Evolutionary conservation across 2,888 invertebrate genomes (phyloP), one percentile per base, ranked within the genome.

Genomic region (Lepidocyrtoides sp.): DNA sequence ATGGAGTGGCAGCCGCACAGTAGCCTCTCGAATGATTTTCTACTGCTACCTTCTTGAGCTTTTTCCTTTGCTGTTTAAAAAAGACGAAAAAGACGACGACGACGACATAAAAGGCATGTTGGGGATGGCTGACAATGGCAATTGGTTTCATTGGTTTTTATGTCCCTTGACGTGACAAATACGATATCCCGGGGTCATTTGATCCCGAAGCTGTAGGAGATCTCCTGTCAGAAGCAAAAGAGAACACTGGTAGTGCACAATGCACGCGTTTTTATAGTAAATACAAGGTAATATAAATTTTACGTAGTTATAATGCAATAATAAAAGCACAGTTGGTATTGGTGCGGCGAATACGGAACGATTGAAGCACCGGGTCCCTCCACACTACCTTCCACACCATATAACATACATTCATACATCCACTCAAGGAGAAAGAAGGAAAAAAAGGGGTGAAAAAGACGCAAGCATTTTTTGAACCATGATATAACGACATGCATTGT

Each of bases 161-260:
- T 93, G 92, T 92, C 92, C 93, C 91, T 89, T 93, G 92, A 93
- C 92, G 92, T 93, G 93, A 94, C 93, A 94, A 94, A 93, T 93
- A 92, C 91, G 93, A 93, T 92, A 89, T 94, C 94, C 93, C 83
- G 93, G 94, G 94, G 94, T 93, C 94, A 94, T 92, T 93, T 93
- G 94, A 94, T 94, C 93, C 93, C 82, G 91, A 91, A 92, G 87
- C 92, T 85, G 93, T 92, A 92, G 93, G 93, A 92, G 92, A 92
- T 91, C 91, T 92, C 94, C 92, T 93, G 93, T 91, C 92, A 93
- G 89, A 89, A 92, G 92, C 92, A 92, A 91, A 93, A 90, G 82
- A 82, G 77, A 77, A 75, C 29, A 81, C 81, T 81, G 60, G 81
- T 81, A 87, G 81, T 81, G 36, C 60, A 81, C 60, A 57, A 54